phyloP scores from a whole-genome alignment of 2,888 invertebrate genomes.

The Nebria salina region DNA sequence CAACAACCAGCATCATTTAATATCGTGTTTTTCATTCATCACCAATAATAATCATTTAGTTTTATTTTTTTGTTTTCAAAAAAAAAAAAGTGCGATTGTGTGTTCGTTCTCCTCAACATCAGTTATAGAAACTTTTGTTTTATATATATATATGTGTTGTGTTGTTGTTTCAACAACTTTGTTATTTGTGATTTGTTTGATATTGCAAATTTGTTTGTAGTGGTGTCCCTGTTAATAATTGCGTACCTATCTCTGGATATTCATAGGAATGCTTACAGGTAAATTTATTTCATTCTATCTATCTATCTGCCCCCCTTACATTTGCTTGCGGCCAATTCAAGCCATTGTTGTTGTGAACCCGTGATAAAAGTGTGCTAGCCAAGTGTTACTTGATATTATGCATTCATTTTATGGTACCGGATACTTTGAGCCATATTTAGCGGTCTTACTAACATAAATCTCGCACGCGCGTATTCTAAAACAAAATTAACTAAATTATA shows the following conservation, averaged over 20 bases:
- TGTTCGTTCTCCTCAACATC: not conserved
- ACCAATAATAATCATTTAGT: not conserved
- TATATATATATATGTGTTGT: slow-evolving; percentile 30
- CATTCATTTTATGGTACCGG: not conserved
- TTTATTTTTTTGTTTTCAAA: not conserved
- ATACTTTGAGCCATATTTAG: not conserved
- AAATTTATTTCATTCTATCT: slow-evolving; percentile 13
- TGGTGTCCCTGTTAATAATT: slow-evolving; percentile 32
- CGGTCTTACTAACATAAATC: not conserved
- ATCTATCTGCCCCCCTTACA: not conserved
- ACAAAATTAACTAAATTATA: too few relatives aligned
- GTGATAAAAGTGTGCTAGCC: not conserved
- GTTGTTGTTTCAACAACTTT: slow-evolving; percentile 38
- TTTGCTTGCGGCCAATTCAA: not conserved
- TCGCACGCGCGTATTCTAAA: too few relatives aligned
- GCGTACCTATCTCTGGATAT: slow-evolving; percentile 26
- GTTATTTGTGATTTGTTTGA: slow-evolving; percentile 38
- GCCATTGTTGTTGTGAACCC: not conserved
- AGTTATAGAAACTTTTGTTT: slow-evolving; percentile 31
- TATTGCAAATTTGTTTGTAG: slow-evolving; percentile 30
- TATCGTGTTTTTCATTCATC: not conserved
- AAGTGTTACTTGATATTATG: too few relatives aligned
- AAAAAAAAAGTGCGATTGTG: not conserved
- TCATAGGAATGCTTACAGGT: slow-evolving; percentile 46
- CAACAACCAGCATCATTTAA: not conserved